A percentile compares a stretch with the other conserved stretches of the same genome.
phyloP scores from a whole-genome alignment of 2,113 vertebrate genomes.

The Hypomesus transpacificus region DNA sequence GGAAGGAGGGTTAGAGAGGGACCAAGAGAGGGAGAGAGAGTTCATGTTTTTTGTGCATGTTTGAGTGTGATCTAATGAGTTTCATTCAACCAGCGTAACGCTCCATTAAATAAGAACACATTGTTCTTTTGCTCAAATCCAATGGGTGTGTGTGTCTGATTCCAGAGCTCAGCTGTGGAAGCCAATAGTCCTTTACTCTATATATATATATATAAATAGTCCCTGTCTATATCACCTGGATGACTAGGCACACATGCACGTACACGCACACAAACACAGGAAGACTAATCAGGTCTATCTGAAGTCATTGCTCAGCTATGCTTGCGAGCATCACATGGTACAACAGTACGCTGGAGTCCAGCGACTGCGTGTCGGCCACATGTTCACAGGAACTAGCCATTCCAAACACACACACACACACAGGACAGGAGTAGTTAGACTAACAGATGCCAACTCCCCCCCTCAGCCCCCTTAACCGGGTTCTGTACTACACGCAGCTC shows the following conservation, averaged over 20 bases:
- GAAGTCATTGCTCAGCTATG: not conserved
- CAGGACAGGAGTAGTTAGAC: slow-evolving; percentile 11
- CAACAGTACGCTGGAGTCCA: not conserved
- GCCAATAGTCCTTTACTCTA: not conserved
- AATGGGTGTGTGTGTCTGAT: not conserved
- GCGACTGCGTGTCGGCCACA: not conserved
- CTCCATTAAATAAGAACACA: slow-evolving; percentile 23
- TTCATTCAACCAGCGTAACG: slow-evolving; percentile 16
- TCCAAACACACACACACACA: slow-evolving; percentile 4
- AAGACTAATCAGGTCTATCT: not conserved
- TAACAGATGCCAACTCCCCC: slow-evolving; percentile 20
- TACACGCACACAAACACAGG: not conserved
- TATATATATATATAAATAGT: no score
- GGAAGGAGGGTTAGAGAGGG: not conserved
- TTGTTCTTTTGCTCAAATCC: slow-evolving; percentile 24
- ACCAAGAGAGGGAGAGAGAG: not conserved
- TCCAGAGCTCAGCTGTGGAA: not conserved
- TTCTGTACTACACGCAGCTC: not conserved
- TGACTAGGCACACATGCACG: not conserved
- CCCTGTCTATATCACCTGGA: not conserved
- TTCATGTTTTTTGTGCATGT: not conserved
- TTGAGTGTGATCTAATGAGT: not conserved
- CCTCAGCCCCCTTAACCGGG: slow-evolving; percentile 2
- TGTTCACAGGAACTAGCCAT: not conserved
- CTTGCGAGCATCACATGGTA: not conserved